phyloP scores from a whole-genome alignment of 2,797 vertebrate species.

The Lepus townsendii region DNA sequence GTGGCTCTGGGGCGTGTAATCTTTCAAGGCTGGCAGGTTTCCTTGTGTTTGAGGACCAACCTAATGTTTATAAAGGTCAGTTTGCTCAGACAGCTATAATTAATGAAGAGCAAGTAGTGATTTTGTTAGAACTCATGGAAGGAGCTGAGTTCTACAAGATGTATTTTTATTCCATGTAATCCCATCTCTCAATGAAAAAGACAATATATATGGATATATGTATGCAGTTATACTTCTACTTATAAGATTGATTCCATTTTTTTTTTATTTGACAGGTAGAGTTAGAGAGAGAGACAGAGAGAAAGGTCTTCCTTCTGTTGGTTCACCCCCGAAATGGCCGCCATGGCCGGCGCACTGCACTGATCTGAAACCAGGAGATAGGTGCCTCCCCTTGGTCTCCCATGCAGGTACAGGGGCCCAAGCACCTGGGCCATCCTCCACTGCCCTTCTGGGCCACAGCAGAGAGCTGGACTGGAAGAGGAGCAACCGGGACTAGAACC shows the following conservation, averaged over 20 bases:
- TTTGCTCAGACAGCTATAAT: slow-evolving; percentile 64
- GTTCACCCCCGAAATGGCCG: no score
- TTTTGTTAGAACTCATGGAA: slow-evolving; percentile 54
- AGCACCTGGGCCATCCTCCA: no score
- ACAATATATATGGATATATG: not conserved
- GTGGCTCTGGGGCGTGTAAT: slow-evolving; percentile 55
- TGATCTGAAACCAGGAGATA: no score
- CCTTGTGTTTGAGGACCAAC: slow-evolving; percentile 56
- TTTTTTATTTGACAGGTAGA: no score
- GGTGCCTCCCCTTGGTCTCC: no score
- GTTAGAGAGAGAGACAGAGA: no score
- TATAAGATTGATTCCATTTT: not conserved
- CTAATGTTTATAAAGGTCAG: slow-evolving; percentile 69
- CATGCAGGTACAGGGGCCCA: no score
- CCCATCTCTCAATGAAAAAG: not conserved
- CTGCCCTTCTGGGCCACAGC: no score
- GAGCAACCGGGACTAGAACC: no score
- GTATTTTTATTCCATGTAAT: slow-evolving; percentile 55
- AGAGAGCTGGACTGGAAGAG: no score
- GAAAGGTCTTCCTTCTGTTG: no score
- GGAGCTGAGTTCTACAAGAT: not conserved
- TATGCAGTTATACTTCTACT: not conserved
- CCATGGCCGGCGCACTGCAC: no score
- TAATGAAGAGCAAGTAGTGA: slow-evolving; percentile 58
- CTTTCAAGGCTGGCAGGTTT: slow-evolving; percentile 61